Base-by-base conservation (phyloP, 2,888 invertebrate species). In the Sphecodes monilicornis region DNA sequence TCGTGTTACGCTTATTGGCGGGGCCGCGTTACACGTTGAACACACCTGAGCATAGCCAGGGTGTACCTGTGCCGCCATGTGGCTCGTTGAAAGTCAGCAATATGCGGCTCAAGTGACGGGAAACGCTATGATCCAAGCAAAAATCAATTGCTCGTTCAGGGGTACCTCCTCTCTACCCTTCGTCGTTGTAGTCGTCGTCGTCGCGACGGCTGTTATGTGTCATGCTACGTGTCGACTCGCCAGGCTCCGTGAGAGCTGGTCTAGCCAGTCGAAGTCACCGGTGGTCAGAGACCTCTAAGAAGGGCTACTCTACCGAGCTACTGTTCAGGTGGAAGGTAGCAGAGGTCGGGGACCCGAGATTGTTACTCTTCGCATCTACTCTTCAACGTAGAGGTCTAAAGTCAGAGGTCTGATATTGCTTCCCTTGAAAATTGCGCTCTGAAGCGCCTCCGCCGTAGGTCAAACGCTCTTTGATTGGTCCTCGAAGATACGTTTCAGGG, bases 1-100 rank as follows among this genome's bases (percentile, higher is more conserved):
- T 86, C 90, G 85, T 71, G 86, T 89, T 87, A 82, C 86, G 50
- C 80, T 86, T 78, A 82, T 83, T 84, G 79, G 32, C 41, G 78
- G 39, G 29, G 57, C 64, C 41, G 66, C 54, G 70, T 75, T 86
- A 68, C 69, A 72, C 50, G 73, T 26, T 46, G 69, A 50, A 57
- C 29, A 36, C 68, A 26, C 66, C 57, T n/a, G 8, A 29, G 26
- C 57, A 26, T 72, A 60, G 39, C 41, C 43, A 18, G 77, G 60
- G 73, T 39, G 74, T 74, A 74, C 75, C 74, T 41, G 60, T 11
- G 18, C 46, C 46, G 50, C 72, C 76, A 60, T 54, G 78, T 68
- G 43, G 75, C 43, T 29, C 41, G 46, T 46, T 78, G 43, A 10
- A 22, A 73, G 72, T 43, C 29, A 10, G 74, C 82, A 88, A 88